phyloP scores from a whole-genome alignment of 2,888 invertebrate species.

The Zygothrica quintamaculata region DNA sequence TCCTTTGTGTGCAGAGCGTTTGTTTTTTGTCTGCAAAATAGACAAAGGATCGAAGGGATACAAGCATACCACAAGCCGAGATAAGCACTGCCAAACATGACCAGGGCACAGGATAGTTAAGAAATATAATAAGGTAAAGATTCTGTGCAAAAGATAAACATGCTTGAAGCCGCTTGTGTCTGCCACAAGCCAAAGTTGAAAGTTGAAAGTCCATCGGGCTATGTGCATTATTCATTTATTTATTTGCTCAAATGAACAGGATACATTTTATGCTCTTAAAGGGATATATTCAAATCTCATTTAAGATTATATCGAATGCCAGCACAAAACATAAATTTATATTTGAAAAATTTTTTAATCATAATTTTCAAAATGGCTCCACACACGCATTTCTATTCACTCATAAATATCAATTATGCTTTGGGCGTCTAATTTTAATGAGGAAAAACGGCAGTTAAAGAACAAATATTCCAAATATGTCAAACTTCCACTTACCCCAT shows the following conservation, averaged over 20 bases:
- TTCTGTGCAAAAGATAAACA: constrained; percentile 53
- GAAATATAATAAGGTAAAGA: constrained; percentile 48
- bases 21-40: constrained; percentile 27
- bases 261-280: constrained; percentile 29
- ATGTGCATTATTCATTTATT: constrained; percentile 52
- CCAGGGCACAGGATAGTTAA: constrained; percentile 52
- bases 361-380: not conserved
- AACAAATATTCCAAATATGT: constrained; percentile 46
- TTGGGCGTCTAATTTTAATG: constrained; percentile 57
- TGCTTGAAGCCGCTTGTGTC: constrained; percentile 45
- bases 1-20: constrained; percentile 32
- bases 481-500: not conserved
- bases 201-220: constrained; percentile 38
- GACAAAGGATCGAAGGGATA: constrained; percentile 49
- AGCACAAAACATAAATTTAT: too few species aligned
- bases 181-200: constrained; percentile 68
- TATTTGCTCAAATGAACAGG: constrained; percentile 56
- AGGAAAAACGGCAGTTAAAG: constrained; percentile 60
- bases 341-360: not conserved
- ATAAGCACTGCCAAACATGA: constrained; percentile 64
- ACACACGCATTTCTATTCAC: constrained; percentile 6
- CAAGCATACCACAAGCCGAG: constrained; percentile 78
- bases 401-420: constrained; percentile 73
- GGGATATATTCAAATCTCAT: constrained; percentile 72
- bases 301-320: constrained; percentile 54